Evolutionary conservation across 1,140 invertebrate genomes (phyloP).

Genomic region (Drosophila tropicalis): DNA sequence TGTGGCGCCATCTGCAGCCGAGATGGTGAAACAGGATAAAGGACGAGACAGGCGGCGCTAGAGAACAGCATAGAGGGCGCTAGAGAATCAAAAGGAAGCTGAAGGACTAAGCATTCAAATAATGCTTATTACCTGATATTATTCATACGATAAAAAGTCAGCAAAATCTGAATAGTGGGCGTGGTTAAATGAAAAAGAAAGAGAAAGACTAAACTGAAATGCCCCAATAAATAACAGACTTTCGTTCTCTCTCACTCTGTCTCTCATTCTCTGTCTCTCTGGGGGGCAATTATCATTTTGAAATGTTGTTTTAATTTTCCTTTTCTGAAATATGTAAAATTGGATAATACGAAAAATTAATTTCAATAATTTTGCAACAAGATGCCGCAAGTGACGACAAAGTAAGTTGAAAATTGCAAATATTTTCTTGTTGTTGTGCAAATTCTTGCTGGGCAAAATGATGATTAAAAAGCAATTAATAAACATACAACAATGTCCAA

Average conservation of each 20-base stretch:
- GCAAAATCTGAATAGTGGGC: background rate
- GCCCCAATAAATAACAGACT: slow-evolving; percentile 29
- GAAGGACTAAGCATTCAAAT: background rate
- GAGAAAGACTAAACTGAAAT: slow-evolving; percentile 8
- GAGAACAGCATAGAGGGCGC: slow-evolving; percentile 1
- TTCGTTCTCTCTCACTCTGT: background rate
- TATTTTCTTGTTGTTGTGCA: slow-evolving; percentile 40
- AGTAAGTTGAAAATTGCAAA: slow-evolving; percentile 37
- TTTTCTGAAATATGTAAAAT: slow-evolving; percentile 44
- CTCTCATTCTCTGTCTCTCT: background rate
- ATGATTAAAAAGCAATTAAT: slow-evolving; percentile 82
- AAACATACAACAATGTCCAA: slow-evolving; percentile 44
- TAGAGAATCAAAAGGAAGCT: background rate
- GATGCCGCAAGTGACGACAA: slow-evolving; percentile 19
- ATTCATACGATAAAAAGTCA: background rate
- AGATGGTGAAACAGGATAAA: slow-evolving; percentile 29
- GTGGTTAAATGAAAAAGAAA: background rate
- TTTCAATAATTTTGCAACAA: slow-evolving; percentile 65
- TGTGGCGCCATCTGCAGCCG: slow-evolving; percentile 59
- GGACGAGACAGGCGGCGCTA: slow-evolving; percentile 23
- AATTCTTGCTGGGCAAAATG: slow-evolving; percentile 48
- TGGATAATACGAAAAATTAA: slow-evolving; percentile 68
- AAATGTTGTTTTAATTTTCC: slow-evolving; percentile 21
- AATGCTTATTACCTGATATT: slow-evolving; percentile 5
- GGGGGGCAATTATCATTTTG: slow-evolving; percentile 53